Base-by-base conservation (phyloP, 1,140 invertebrate genomes). In the Heliconius hewitsoni region DNA sequence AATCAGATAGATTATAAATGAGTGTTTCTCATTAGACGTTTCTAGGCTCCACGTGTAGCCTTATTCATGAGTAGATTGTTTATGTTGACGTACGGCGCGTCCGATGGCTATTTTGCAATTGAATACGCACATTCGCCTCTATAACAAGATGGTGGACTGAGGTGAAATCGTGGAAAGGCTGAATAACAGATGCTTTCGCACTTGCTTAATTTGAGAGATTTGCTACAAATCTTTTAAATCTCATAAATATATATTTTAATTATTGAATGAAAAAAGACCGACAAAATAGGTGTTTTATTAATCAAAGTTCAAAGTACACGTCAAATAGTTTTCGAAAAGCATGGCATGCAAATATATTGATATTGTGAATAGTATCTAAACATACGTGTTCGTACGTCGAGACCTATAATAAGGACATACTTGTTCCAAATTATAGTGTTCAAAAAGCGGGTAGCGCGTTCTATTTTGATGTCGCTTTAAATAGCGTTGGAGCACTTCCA, bases 401-500 rank as follows among this genome's bases (percentile, higher is more conserved):
- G 19, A 27, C 57, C 50, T 57, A 57, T 57, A 57, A 57, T 57
- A n/a, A 57, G 57, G 23, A 66, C 23, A 13, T 66, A 23, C 13
- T 27, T 57, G 19, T n/a, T 57, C n/a, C 57, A 39, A 66, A 30
- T 70, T 9, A 18, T 57, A 71, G 70, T 70, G 37, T 74, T 78
- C 60, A 80, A 83, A 84, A 82, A 82, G 74, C 50, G 52, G 55
- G 34, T 73, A 57, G 78, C 42, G 73, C 75, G 76, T 76, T 84
- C 78, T 88, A 86, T 88, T 88, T 85, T 82, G 52, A 75, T 57
- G 27, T 42, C 71, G 79, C 71, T 83, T 52, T 55, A 86, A 86
- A 85, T 88, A 88, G 78, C 80, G 74, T 86, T 88, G 87, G 87
- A 85, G 27, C 55, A 39, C 19, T 46, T 81, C 87, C 87, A 88